Evolutionary conservation across 2,888 invertebrate species (phyloP), one percentile per base, ranked within the genome.

Genomic region (Plemyria rubiginata): DNA sequence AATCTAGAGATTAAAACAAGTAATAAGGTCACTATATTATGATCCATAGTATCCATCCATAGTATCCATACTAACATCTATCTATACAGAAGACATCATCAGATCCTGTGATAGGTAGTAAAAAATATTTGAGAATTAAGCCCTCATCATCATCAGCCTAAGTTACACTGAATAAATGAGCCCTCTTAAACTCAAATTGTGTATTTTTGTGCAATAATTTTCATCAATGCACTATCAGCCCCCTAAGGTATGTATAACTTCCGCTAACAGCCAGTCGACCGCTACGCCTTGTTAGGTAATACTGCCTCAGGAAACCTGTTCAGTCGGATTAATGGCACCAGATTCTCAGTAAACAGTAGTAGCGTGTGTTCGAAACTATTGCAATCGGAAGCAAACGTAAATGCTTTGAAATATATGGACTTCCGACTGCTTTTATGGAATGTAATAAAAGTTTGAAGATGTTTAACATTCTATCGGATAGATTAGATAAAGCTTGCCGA

Each of bases 251-350:
- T 45, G 6, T 54, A 40, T 16, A 13, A 56, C 64, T 64, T 64
- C 64, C 64, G 48, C 28, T n/a, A 45, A 38, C 29, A 45, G 49
- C 59, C 40, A 36, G 64, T 60, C 52, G 55, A 60, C 64, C 64
- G 60, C 56, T 55, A 55, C 48, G 28, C 54, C 59, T 16, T 52
- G 53, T 60, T 53, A 51, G 56, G 64, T 56, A 43, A 60, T 38
- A 43, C 48, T 45, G 29, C 54, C 46, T 45, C 22, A 38, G 45
- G 62, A 43, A 64, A 64, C 64, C 43, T 41, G 63, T 54, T 29
- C 16, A 15, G 9, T 41, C 38, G 41, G 43, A 53, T 59, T 46
- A 36, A 57, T 58, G 32, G 40, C 45, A 57, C 59, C 28, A 28
- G 41, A 29, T 13, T 32, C 51, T 36, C 41, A 49, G 53, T 60